Evolutionary conservation across 2,888 invertebrate genomes (phyloP), one percentile per base, ranked within the genome.

Genomic region (Leptura quadrifasciata): DNA sequence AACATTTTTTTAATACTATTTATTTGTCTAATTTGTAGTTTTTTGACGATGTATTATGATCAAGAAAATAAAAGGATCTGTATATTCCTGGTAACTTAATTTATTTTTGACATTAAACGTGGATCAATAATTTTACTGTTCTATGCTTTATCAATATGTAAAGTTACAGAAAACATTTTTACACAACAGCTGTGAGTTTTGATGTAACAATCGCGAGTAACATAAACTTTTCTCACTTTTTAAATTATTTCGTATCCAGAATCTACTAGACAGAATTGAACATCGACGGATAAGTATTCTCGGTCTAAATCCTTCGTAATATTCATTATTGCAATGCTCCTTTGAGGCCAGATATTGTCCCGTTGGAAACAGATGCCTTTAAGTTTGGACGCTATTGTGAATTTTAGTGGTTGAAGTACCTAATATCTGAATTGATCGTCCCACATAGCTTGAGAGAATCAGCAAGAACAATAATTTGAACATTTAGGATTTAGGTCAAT

Each of bases 351-450:
- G 24, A 47, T n/a, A 47, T 58, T 60, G 69, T 55, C 58, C 39
- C 21, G 39, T 1, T 39, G 69, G 69, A 39, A 58, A 69, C 58
- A 39, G 58, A 69, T 69, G 35, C 69, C 55, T 47, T n/a, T 21
- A 39, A 58, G 69, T 69, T 69, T 35, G 58, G 69, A 31, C 35
- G 21, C 54, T n/a, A 69, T 58, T 47, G 69, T 69, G 54, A 69
- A 21, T 31, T 57, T 27, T 55, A 24, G 39, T 58, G 18, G 18
- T 58, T 47, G 69, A 39, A 20, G 8, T 39, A 18, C 47, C 47
- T 69, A 69, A 69, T n/a, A n/a, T 58, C 39, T 39, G 58, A 69
- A 69, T 69, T 69, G 55, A 68, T 31, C 18, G 35, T 55, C 54
- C n/a, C 18, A 10, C 20, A n/a, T 18, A 27, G 57, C 9, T 35